Percentiles rank a stretch among this genome's conserved stretches.
Conservation (phyloP, 2,113 vertebrate genomes). For the Toxotes chatareus region DNA sequence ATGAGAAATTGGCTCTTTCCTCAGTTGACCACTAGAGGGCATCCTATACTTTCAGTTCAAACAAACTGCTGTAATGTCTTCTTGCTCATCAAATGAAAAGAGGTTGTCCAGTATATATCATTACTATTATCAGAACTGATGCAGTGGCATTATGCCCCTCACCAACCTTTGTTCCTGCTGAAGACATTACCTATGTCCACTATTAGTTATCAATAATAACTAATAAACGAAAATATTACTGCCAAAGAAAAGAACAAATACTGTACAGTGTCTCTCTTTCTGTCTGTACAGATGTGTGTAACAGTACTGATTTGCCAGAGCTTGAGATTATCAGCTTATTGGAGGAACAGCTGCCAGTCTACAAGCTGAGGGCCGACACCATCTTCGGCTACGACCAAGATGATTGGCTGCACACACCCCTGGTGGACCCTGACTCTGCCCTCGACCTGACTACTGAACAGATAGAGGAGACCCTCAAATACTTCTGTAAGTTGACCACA, state of each 20-base stretch:
- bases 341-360: conserved; percentile 97
- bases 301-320: conserved; percentile 97
- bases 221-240: background rate
- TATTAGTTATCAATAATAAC: background rate
- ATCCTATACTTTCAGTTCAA: conserved; percentile 8
- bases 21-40: conserved; percentile 72
- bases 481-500: conserved; percentile 91
- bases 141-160: background rate
- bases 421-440: conserved; percentile 90
- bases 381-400: conserved; percentile 98
- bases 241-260: background rate
- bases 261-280: conserved; percentile 17
- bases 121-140: background rate
- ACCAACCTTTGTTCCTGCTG: background rate
- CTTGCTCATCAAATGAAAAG: background rate
- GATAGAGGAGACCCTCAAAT: conserved; percentile 98
- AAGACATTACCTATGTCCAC: background rate
- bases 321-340: conserved; percentile 99
- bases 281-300: conserved; percentile 93
- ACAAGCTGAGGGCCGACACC: conserved; percentile 96
- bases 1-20: conserved; percentile 11
- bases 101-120: background rate
- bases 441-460: conserved; percentile 95
- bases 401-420: conserved; percentile 98
- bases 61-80: background rate